phyloP scores from a whole-genome alignment of 2,113 vertebrate species.

The Dermatemys mawii region DNA sequence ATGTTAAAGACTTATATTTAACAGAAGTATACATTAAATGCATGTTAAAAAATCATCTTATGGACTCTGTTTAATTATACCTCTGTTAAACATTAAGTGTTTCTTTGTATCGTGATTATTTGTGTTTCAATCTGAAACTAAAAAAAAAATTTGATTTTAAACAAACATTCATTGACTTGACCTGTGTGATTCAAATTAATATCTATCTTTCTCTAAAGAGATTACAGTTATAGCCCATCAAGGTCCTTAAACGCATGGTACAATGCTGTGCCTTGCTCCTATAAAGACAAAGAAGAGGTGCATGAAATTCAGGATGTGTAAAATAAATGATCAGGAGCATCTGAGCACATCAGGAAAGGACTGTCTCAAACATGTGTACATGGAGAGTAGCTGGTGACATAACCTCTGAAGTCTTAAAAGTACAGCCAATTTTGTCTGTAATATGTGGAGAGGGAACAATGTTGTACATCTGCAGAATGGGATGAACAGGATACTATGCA shows the following conservation, averaged over 20 bases:
- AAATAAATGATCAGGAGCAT: neutral
- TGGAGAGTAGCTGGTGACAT: neutral
- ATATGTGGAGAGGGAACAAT: neutral
- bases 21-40: neutral
- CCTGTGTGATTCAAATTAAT: constrained; percentile 16
- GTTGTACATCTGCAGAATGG: accelerated
- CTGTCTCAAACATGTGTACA: neutral
- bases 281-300: neutral
- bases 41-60: neutral
- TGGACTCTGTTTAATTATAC: neutral
- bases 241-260: neutral
- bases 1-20: neutral
- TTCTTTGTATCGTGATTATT: neutral
- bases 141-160: neutral
- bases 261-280: neutral
- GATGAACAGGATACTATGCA: neutral
- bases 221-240: constrained; percentile 24
- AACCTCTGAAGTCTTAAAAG: neutral
- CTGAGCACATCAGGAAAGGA: neutral
- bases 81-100: neutral
- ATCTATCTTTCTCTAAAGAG: constrained; percentile 28
- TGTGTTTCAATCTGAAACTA: neutral
- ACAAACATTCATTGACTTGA: constrained; percentile 29
- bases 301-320: neutral
- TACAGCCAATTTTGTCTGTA: neutral